Percentiles rank a stretch among this genome's conserved stretches.
Evolutionary conservation across 2,113 vertebrate genomes (phyloP).

Genomic region (Oreocharis arfaki): DNA sequence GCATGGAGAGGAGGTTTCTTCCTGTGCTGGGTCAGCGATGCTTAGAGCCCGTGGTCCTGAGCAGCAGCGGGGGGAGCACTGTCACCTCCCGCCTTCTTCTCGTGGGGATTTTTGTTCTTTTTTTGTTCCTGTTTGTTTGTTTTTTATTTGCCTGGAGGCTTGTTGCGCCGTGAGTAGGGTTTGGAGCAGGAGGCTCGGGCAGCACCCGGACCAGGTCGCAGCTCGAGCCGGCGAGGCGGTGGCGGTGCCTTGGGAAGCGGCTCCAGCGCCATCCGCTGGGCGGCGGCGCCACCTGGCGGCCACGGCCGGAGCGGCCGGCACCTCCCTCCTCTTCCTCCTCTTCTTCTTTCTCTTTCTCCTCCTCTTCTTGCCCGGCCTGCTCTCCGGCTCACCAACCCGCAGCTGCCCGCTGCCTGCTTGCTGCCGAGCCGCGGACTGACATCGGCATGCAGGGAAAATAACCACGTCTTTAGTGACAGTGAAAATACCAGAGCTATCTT

Average conservation of each 20-base stretch:
- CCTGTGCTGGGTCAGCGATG: no score
- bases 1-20: rapidly evolving
- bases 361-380: background rate
- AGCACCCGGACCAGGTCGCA: rapidly evolving
- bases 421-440: background rate
- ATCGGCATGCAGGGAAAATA: background rate
- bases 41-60: background rate
- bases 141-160: rapidly evolving
- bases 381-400: background rate
- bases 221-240: rapidly evolving
- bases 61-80: background rate
- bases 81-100: background rate
- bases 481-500: background rate
- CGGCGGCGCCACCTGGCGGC: conserved; percentile 23
- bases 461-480: background rate
- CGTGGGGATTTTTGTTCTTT: background rate
- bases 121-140: background rate
- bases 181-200: background rate
- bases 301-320: background rate
- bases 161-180: background rate
- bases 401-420: background rate
- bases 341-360: no score
- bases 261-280: background rate
- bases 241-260: background rate
- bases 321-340: no score